phyloP scores from a whole-genome alignment of 1,140 invertebrate species.

The Kradibia gibbosae region DNA sequence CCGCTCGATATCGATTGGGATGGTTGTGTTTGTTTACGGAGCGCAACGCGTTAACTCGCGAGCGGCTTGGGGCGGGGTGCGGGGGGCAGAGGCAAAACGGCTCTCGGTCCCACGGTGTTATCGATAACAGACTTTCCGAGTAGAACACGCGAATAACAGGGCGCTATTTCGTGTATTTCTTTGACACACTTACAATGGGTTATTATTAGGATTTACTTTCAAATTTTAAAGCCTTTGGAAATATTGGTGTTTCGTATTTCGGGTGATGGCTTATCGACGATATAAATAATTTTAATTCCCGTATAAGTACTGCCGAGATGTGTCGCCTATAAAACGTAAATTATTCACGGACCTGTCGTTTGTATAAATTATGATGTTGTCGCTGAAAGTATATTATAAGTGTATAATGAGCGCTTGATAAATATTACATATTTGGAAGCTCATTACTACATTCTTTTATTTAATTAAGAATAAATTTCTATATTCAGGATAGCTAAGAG shows the following conservation, averaged over 20 bases:
- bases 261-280: slow-evolving; percentile 2
- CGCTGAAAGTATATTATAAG: background rate
- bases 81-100: no score
- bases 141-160: background rate
- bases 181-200: background rate
- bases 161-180: background rate
- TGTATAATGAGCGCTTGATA: background rate
- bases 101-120: background rate
- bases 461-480: slow-evolving; percentile 5
- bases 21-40: background rate
- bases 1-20: no score
- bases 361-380: background rate
- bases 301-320: background rate
- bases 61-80: no score
- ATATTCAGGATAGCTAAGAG: no score
- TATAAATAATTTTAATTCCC: slow-evolving; percentile 6
- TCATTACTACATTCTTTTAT: slow-evolving; percentile 2
- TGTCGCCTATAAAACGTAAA: slow-evolving; percentile 4
- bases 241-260: background rate
- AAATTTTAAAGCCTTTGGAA: background rate
- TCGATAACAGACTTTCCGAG: background rate
- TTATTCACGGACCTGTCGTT: background rate
- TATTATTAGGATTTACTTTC: background rate
- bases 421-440: background rate
- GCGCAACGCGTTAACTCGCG: no score